Base-by-base conservation (phyloP, 1,140 invertebrate species). In the Camponotus vicinus region DNA sequence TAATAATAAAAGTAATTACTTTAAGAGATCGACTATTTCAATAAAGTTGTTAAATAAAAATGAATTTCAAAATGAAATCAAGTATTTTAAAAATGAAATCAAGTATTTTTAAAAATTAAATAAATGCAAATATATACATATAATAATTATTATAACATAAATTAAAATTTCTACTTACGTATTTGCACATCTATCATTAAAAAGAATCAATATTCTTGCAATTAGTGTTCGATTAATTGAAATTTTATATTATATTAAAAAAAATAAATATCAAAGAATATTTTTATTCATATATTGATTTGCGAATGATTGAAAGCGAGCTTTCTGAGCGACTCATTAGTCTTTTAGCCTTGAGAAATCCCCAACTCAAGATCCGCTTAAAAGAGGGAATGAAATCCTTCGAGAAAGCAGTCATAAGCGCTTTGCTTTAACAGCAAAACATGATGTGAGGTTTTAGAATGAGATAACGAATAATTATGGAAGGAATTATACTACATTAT, bases 391-490 rank as follows among this genome's bases (percentile, higher is more conserved):
- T 21, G n/a, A 69, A 21, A 67, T 2, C n/a, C n/a, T 37, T 40
- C 7, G 21, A 32, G 21, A 55, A 67, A 57, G 45, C n/a, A 55
- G 45, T 18, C n/a, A 55, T 67, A 67, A 79, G 45, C 9, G 3
- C 11, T 69, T 69, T n/a, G 13, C 37, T 69, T 13, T 21, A 32
- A 55, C 45, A 37, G 32, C n/a, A 42, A 69, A 69, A 18, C n/a
- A 18, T 7, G 15, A 42, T 57, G 27, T 6, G 3, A 55, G 15
- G 37, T 69, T 15, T 69, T 57, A 66, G 34, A 9, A 13, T 5
- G 49, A 57, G 21, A 69, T 69, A 57, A 42, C 21, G 15, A 40
- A 80, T 69, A 37, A 67, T 80, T 80, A 57, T 8, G 37, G 9
- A 42, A 57, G 59, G 49, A 52, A 15, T 57, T 27, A 57, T 55